Conservation (phyloP, 2,888 invertebrate species). For the Macrosoma leucophasiata region DNA sequence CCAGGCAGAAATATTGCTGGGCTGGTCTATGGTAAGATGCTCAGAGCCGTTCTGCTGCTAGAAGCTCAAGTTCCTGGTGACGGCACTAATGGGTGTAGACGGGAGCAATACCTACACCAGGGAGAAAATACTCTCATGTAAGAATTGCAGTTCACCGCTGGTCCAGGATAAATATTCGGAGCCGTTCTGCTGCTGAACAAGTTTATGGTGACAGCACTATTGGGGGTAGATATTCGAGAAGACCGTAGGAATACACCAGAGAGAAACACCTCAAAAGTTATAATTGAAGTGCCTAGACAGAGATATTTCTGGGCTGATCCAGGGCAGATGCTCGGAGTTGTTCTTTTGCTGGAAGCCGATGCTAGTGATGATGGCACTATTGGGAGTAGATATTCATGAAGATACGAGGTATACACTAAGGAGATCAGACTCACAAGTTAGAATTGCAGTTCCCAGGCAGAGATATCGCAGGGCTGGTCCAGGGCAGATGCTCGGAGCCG, state of each 20-base stretch:
- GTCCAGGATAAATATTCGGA: too few relatives aligned
- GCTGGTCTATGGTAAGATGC: conserved; percentile 55
- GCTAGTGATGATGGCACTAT: conserved; percentile 51
- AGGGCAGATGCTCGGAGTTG: conserved; percentile 61
- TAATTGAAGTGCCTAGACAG: conserved; percentile 51
- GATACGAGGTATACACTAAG: neutral
- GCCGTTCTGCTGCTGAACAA: conserved; percentile 65
- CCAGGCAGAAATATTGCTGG: conserved; percentile 50
- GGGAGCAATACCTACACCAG: too few relatives aligned
- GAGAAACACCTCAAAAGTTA: conserved; percentile 48
- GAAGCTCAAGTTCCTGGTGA: conserved; percentile 59
- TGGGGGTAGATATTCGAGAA: too few relatives aligned
- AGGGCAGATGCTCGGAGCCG: conserved; percentile 61
- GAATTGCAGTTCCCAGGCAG: conserved; percentile 51
- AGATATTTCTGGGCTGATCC: conserved; percentile 52
- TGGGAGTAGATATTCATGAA: too few relatives aligned
- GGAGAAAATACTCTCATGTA: too few relatives aligned
- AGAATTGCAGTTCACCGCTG: too few relatives aligned
- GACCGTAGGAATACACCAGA: neutral
- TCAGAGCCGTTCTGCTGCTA: conserved; percentile 67
- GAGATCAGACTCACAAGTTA: conserved; percentile 47
- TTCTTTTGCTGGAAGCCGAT: conserved; percentile 64
- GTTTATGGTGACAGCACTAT: conserved; percentile 57
- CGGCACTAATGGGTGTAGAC: too few relatives aligned
- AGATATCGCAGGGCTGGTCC: conserved; percentile 52